Evolutionary conservation across 2,888 invertebrate species (phyloP), one percentile per base, ranked within the genome.

Genomic region (Allacma fusca): DNA sequence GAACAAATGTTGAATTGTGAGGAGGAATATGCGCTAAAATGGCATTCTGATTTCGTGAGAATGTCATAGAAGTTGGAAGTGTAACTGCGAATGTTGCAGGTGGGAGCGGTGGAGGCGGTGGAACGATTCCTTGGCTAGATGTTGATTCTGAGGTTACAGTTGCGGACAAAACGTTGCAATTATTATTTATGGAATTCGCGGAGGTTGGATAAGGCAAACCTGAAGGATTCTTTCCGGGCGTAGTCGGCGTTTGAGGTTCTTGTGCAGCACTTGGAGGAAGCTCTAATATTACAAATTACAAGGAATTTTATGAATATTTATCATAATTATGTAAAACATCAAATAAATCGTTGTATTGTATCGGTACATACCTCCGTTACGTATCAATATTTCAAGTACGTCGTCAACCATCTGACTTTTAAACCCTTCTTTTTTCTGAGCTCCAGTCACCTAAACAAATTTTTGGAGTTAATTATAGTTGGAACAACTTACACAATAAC

Each of bases 331-430:
- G n/a, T n/a, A n/a, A n/a, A n/a, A n/a, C n/a, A n/a, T n/a, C n/a
- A n/a, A n/a, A n/a, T n/a, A n/a, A n/a, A n/a, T n/a, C n/a, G n/a
- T n/a, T n/a, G n/a, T n/a, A n/a, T n/a, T 57, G 19, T 21, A 57
- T 4, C 57, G 21, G 4, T 29, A 68, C 83, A 82, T 82, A 88
- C 88, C 88, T 16, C 97, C 97, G 86, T 95, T 95, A 85, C 96
- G 93, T 65, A 97, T 96, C 19, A 97, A 90, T 83, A 97, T 96
- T 86, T 97, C 96, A 75, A 97, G 88, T 0, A 97, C 96, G 87
- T 97, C 97, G 85, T 95, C 95, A 85, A 96, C 93, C 75, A 92
- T 92, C 86, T 94, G 93, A 85, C 93, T 93, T 86, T 92, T 91
- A 34, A 90, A 86, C 62, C 82, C 57, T 50, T 40, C 70, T 74